Conservation (phyloP, 2,113 vertebrate species). For the Cichladusa arquata region DNA sequence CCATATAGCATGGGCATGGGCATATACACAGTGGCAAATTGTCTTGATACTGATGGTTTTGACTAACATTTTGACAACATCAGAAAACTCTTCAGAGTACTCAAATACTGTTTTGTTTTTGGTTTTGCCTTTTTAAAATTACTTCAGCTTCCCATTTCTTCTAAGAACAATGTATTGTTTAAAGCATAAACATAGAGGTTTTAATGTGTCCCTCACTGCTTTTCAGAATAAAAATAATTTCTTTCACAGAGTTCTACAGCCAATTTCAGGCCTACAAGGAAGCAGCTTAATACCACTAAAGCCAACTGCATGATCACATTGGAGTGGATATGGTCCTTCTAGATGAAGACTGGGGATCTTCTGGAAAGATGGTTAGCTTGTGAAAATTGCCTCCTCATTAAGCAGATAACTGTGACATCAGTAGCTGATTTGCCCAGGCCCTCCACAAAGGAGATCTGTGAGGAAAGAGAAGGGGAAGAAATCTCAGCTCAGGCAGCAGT, state of each 20-base stretch:
- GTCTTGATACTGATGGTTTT: conserved; percentile 24
- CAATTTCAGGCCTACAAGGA: not conserved
- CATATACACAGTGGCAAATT: not conserved
- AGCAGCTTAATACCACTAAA: not conserved
- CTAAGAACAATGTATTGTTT: not conserved
- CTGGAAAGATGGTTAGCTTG: not conserved
- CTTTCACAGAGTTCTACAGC: not conserved
- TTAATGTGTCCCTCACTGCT: not conserved
- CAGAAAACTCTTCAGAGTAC: conserved; percentile 10
- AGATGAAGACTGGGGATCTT: not conserved
- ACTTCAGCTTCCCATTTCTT: not conserved
- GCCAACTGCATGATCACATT: not conserved
- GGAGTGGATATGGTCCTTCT: not conserved
- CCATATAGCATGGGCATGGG: not conserved
- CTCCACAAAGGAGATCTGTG: accelerated
- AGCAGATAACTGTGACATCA: not conserved
- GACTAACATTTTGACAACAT: conserved; percentile 46
- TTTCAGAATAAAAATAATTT: not conserved
- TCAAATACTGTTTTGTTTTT: not conserved
- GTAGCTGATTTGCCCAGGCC: not conserved
- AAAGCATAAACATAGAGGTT: not conserved
- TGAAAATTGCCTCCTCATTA: not conserved
- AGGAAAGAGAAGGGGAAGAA: not conserved
- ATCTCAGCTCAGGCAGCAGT: not conserved
- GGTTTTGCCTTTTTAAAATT: not conserved